Conservation (phyloP, 2,113 vertebrate genomes). For the Psittacus erithacus region DNA sequence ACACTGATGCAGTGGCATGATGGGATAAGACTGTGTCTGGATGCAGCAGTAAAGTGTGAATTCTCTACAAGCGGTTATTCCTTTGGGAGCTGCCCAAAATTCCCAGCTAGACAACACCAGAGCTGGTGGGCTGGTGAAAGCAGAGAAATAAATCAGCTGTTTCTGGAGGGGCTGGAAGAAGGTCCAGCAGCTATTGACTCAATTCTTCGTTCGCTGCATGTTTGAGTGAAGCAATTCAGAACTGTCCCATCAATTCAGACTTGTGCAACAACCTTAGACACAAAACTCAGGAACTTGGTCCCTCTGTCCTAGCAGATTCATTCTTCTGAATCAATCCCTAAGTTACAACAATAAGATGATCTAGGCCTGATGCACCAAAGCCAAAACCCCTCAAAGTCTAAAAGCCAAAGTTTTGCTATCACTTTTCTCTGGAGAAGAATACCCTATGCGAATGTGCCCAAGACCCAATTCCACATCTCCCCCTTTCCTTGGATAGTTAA, state of each 20-base stretch:
- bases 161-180: not conserved
- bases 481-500: not conserved
- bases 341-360: not conserved
- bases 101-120: not conserved
- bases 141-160: not conserved
- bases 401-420: not conserved
- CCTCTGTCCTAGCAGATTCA: not conserved
- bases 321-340: not conserved
- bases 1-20: fast-evolving
- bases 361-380: not conserved
- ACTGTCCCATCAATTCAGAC: not conserved
- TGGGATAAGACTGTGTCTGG: not conserved
- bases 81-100: not conserved
- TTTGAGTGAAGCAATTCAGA: conserved; percentile 31
- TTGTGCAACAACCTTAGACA: not conserved
- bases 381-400: not conserved
- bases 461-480: not conserved
- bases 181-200: conserved; percentile 13
- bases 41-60: not conserved
- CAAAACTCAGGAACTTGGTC: not conserved
- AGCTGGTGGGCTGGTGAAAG: not conserved
- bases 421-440: not conserved
- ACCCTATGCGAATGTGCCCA: not conserved
- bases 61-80: not conserved
- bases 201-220: not conserved